Evolutionary conservation across 2,113 vertebrate genomes (phyloP), one percentile per base, ranked within the genome.

Genomic region (Gracilinanus agilis): DNA sequence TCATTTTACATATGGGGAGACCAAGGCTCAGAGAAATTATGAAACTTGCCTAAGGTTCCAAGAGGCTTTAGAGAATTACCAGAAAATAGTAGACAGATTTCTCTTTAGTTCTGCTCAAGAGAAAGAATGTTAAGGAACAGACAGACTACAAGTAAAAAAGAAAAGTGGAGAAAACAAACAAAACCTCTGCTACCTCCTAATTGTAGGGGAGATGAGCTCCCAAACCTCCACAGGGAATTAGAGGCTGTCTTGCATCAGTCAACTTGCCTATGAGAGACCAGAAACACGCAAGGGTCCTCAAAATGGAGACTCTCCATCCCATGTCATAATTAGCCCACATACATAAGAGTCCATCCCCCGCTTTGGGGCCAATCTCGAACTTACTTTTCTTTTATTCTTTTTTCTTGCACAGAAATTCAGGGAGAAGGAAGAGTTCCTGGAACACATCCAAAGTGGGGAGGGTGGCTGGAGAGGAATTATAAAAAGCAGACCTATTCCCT

Each of bases 401-500:
- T 75, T 23, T 4, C 9, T 55, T 53, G 24, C 1, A 55, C 56
- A 90, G 34, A 53, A 55, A 40, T 53, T 56, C 54, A 95, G 96
- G 54, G n/a, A 83, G 34, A 83, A 83, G 67, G 67, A 75, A 6
- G 12, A 75, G 40, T 95, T 94, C 95, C 92, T 90, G 56, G 90
- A 92, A 95, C 16, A 53, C 54, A 92, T 92, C 92, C 34, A 83
- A 83, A 7, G n/a, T 83, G n/a, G 19, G 16, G 19, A 67, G 27
- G n/a, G 19, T 21, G n/a, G 95, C 90, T 95, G 89, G 40, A 54
- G 92, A 12, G 55, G 92, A 93, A 92, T 97, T 96, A 94, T 93
- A 95, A 94, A 93, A 91, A 94, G 97, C 94, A 90, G 55, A 53
- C 92, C 95, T 97, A 44, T 94, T 97, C 98, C 97, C 96, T 93